phyloP scores from a whole-genome alignment of 1,140 invertebrate species.

The Mycetomoellerius zeteki region DNA sequence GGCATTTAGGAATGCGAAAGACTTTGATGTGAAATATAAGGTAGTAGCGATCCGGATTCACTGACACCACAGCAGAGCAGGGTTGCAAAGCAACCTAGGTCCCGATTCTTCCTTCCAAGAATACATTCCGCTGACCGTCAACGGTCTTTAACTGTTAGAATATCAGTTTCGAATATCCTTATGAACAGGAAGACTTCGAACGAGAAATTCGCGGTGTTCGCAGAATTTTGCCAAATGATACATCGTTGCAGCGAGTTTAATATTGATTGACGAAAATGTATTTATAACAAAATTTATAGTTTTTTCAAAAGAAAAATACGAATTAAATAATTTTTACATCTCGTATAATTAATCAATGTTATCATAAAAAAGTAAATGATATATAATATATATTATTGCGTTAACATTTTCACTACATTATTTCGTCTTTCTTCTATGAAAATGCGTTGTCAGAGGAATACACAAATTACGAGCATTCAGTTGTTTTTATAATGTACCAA shows the following conservation, averaged over 20 bases:
- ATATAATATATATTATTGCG: too few species aligned
- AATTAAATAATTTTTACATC: neutral
- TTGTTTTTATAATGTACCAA: neutral
- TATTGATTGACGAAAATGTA: neutral
- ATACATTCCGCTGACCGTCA: conserved; percentile 55
- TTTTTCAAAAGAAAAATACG: neutral
- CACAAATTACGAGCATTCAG: neutral
- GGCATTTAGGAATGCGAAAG: conserved; percentile 75
- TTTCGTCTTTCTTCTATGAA: neutral
- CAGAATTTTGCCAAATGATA: neutral
- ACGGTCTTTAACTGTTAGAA: conserved; percentile 33
- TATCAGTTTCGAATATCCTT: conserved; percentile 10
- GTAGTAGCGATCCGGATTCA: conserved; percentile 67
- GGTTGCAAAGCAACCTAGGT: conserved; percentile 33
- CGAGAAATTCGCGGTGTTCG: neutral
- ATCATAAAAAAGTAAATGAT: neutral
- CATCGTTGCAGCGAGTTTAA: neutral
- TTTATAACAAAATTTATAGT: neutral
- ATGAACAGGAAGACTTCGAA: neutral
- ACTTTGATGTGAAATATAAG: conserved; percentile 73
- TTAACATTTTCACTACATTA: neutral
- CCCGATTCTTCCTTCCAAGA: conserved; percentile 50
- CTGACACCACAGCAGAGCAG: conserved; percentile 62
- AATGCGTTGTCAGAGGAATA: neutral
- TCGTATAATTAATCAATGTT: neutral